Percentiles rank a stretch among this genome's conserved stretches.
Conservation (phyloP, 2,113 vertebrate genomes). For the Grammomys surdaster region DNA sequence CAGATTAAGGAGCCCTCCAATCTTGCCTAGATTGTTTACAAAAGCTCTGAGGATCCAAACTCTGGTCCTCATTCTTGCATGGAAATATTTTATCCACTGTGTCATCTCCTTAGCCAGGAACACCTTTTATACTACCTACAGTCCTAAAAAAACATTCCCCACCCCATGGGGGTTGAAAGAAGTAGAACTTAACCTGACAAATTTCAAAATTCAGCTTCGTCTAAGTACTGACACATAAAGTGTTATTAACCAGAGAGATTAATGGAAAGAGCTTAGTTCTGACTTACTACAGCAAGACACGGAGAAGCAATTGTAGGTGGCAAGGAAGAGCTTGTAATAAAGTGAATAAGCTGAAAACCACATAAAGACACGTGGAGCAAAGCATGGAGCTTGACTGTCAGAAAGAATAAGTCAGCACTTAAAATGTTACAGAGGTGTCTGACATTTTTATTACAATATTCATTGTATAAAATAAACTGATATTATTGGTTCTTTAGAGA, state of each 20-base stretch:
- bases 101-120: background rate
- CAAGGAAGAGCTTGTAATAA: background rate
- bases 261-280: background rate
- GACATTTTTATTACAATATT: background rate
- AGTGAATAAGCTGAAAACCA: background rate
- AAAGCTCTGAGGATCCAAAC: background rate
- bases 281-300: background rate
- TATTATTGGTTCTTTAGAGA: background rate
- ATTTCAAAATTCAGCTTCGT: slow-evolving; percentile 31
- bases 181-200: slow-evolving; percentile 24
- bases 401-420: background rate
- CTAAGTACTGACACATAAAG: background rate
- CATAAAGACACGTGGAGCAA: background rate
- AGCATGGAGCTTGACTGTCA: background rate
- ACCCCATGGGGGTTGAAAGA: background rate
- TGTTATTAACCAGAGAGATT: background rate
- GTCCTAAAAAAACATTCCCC: background rate
- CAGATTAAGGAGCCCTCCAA: background rate
- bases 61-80: background rate
- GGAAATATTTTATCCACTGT: background rate
- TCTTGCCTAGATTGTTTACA: background rate
- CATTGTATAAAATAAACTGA: background rate
- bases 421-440: background rate
- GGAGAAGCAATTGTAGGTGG: background rate
- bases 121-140: background rate